phyloP scores from a whole-genome alignment of 1,140 invertebrate genomes.

The Fopius arisanus region DNA sequence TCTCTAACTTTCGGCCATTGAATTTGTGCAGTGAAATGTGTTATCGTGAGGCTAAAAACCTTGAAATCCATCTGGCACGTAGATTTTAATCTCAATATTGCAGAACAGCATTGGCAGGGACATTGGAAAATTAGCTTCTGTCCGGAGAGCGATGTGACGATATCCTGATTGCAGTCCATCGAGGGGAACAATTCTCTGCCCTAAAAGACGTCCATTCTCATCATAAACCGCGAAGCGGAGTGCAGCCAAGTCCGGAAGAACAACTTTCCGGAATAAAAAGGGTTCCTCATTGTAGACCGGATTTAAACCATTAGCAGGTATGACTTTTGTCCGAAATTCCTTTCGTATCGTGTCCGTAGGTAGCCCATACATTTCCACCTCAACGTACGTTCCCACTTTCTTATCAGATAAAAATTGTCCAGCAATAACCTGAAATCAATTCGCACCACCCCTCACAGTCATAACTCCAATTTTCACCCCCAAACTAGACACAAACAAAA shows the following conservation, averaged over 20 bases:
- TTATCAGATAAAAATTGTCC: constrained; percentile 99
- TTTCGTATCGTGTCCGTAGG: constrained; percentile 98
- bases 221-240: constrained; percentile 98
- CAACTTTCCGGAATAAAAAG: constrained; percentile 97
- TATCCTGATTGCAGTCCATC: constrained; percentile 98
- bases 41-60: constrained; percentile 69
- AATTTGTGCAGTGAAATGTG: too few relatives aligned
- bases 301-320: constrained; percentile 96
- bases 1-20: too few relatives aligned
- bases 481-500: too few relatives aligned
- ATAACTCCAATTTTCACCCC: too few relatives aligned
- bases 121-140: constrained; percentile 99
- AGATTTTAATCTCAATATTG: constrained; percentile 99
- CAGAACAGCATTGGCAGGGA: constrained; percentile 98
- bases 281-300: constrained; percentile 98
- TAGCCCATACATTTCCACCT: constrained; percentile 99
- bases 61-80: constrained; percentile 98
- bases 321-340: constrained; percentile 95
- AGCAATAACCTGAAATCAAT: constrained; percentile 84
- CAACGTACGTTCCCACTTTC: constrained; percentile 98
- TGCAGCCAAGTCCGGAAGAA: constrained; percentile 97
- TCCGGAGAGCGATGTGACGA: constrained; percentile 95
- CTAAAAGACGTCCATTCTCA: constrained; percentile 95
- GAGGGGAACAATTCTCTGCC: constrained; percentile 95
- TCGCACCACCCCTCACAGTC: too few relatives aligned